Conservation (phyloP, 2,888 invertebrate genomes). For the Drosophila neotestacea region DNA sequence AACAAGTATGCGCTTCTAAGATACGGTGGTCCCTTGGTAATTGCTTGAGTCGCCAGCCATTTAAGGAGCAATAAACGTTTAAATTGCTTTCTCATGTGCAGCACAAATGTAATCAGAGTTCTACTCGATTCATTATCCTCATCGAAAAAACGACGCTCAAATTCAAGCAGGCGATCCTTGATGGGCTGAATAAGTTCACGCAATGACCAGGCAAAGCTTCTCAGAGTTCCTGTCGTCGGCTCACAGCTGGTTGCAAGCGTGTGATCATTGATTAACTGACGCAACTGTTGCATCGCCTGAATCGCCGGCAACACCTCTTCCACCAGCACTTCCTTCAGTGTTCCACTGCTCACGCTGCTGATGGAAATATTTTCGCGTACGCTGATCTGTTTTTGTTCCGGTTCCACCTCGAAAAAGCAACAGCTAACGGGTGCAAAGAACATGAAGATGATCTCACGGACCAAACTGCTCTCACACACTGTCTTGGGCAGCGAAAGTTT, state of each 20-base stretch:
- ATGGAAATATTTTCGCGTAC: constrained; percentile 79
- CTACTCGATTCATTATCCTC: neutral
- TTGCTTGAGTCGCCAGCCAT: constrained; percentile 82
- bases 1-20: constrained; percentile 85
- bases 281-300: constrained; percentile 81
- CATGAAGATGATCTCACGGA: constrained; percentile 85
- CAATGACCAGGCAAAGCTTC: constrained; percentile 85
- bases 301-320: constrained; percentile 75
- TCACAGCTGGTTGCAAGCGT: constrained; percentile 73
- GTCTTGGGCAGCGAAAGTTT: constrained; percentile 70
- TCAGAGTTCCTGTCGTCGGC: constrained; percentile 85
- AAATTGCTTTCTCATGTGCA: constrained; percentile 81
- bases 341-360: constrained; percentile 74
- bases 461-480: constrained; percentile 77
- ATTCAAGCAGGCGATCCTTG: constrained; percentile 79
- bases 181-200: constrained; percentile 84
- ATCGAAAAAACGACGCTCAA: constrained; percentile 84
- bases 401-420: constrained; percentile 75
- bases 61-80: constrained; percentile 83
- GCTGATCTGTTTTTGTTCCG: constrained; percentile 43
- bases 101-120: constrained; percentile 84
- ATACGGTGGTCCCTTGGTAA: constrained; percentile 73
- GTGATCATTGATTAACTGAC: constrained; percentile 77
- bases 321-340: constrained; percentile 67
- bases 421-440: constrained; percentile 80